Base-by-base conservation (phyloP, 2,888 invertebrate species). In the Yponomeuta cagnagella region DNA sequence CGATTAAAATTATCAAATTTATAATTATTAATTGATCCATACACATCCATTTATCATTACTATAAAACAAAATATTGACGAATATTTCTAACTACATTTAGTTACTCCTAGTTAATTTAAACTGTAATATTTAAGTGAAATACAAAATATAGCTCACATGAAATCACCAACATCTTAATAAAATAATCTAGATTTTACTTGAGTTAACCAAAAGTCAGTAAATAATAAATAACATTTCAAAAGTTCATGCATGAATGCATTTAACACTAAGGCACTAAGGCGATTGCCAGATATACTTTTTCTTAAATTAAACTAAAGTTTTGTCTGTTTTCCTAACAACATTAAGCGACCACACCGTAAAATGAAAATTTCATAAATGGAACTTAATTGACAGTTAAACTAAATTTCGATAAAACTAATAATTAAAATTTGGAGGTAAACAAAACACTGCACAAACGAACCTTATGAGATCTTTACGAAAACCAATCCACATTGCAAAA, bases 371-470 rank as follows among this genome's bases (percentile, higher is more conserved):
- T 70, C 58, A 37, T 58, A 48, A 72, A 71, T 66, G 66, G 70
- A 72, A 72, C 66, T 65, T 70, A 66, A 72, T 43, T n/a, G 70
- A 71, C 67, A 48, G 64, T 70, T 69, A 67, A 63, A 72, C 71
- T 68, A 71, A 72, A 69, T 70, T 73, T 73, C 70, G 70, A 80
- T 79, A 81, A 58, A 75, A 79, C 78, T 80, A 82, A 81, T 82
- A 88, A 78, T 88, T 90, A 91, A 92, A 92, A 90, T 92, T 91
- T 91, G 81, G 90, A 87, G 86, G 88, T 89, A 87, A 92, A 90
- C 88, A 91, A 89, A 92, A 92, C 91, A 90, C 92, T 92, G 89
- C 91, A 91, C 91, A 92, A 92, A 92, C 90, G 90, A 91, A 88
- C 87, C 87, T 77, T 90, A 91, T 92, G 92, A 92, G 92, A 92